phyloP scores from a whole-genome alignment of 2,113 vertebrate genomes.

The Condylura cristata region DNA sequence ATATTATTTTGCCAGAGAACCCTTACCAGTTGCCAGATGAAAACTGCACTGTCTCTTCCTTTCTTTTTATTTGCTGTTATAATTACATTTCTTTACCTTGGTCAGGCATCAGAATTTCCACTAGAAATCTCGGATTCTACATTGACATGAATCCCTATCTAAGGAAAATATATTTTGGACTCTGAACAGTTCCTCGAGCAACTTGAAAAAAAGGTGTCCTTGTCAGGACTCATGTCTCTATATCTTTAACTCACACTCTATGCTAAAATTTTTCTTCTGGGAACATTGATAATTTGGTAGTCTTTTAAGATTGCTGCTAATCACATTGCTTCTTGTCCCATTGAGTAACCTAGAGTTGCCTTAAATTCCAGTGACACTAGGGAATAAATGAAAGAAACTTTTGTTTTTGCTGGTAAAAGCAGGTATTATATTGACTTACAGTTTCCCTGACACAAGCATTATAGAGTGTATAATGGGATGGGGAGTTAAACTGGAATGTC shows the following conservation, averaged over 20 bases:
- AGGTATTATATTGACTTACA: background rate
- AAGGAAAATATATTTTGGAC: background rate
- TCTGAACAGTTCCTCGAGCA: background rate
- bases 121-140: background rate
- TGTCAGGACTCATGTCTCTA: background rate
- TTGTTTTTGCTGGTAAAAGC: background rate
- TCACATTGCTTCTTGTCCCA: background rate
- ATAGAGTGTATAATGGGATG: background rate
- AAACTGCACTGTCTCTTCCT: background rate
- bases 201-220: background rate
- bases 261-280: background rate
- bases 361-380: background rate
- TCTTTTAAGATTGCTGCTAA: background rate
- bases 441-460: background rate
- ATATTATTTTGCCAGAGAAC: background rate
- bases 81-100: background rate
- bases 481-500: background rate
- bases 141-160: background rate
- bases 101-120: background rate
- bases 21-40: background rate
- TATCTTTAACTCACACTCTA: background rate
- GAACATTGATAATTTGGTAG: background rate
- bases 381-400: background rate
- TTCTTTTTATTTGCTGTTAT: background rate
- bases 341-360: background rate